A percentile compares a stretch with the other conserved stretches of the same genome.
These are phyloP conservation scores for Idaea dimidiata DNA, from an alignment of 2,888 invertebrate species.

Conservation along the genomic window DNA sequence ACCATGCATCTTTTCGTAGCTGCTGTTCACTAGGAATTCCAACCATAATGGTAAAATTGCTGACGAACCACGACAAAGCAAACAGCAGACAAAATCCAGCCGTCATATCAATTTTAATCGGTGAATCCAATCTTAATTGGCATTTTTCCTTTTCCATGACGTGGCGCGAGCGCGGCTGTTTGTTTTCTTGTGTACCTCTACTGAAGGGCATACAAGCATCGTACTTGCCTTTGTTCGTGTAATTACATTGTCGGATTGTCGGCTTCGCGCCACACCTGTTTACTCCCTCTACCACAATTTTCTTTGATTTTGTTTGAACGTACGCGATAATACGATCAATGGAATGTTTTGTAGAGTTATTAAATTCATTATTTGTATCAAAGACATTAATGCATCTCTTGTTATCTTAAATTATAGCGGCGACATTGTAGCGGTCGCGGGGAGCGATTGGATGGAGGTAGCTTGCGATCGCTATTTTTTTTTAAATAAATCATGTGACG, in stretches of 20 bases:
- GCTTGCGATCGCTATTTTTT: too few species aligned
- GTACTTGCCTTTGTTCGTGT: constrained; percentile 19
- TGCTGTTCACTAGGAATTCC: background rate
- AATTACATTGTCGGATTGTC: constrained; percentile 25
- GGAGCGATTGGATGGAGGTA: too few species aligned
- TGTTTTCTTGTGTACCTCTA: constrained; percentile 20
- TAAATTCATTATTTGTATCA: too few species aligned
- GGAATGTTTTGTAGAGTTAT: background rate
- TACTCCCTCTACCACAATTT: constrained; percentile 1
- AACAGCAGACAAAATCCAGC: constrained; percentile 16
- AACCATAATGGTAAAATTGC: background rate
- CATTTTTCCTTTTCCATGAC: constrained; percentile 21
- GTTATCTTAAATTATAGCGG: too few species aligned
- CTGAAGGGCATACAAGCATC: constrained; percentile 21
- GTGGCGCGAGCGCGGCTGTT: constrained; percentile 12
- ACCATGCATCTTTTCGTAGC: background rate
- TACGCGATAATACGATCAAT: background rate
- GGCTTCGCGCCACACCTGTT: constrained; percentile 22
- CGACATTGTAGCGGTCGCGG: too few species aligned
- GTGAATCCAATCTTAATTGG: constrained; percentile 24
- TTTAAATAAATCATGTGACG: too few species aligned
- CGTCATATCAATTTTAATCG: constrained; percentile 21
- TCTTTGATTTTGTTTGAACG: background rate
- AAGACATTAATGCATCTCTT: too few species aligned
- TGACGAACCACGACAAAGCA: constrained; percentile 4